Conservation (phyloP, 2,888 invertebrate genomes). For the Magallana nippona region DNA sequence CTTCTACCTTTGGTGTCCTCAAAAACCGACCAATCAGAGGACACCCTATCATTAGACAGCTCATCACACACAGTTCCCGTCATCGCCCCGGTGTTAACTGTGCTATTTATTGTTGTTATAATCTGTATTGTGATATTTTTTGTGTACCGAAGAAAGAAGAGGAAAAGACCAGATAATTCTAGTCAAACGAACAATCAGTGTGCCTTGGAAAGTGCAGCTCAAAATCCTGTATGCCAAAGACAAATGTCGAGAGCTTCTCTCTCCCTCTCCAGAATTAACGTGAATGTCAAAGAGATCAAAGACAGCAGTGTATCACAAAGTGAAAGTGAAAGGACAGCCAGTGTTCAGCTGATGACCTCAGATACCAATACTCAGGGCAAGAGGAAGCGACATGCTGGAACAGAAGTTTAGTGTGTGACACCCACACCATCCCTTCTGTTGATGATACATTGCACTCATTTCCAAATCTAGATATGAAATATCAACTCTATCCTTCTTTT, state of each 20-base stretch:
- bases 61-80: constrained; percentile 42
- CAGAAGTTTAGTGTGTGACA: constrained; percentile 60
- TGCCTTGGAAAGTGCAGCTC: constrained; percentile 60
- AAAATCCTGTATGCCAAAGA: constrained; percentile 57
- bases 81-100: constrained; percentile 53
- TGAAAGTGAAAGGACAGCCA: constrained; percentile 55
- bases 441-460: too few relatives aligned
- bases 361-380: constrained; percentile 61
- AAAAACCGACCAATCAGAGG: constrained; percentile 42
- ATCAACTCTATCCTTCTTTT: too few relatives aligned
- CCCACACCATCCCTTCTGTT: too few relatives aligned
- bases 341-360: constrained; percentile 60
- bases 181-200: constrained; percentile 50
- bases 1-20: constrained; percentile 49
- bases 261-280: constrained; percentile 50
- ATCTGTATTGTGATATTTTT: constrained; percentile 52
- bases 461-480: too few relatives aligned
- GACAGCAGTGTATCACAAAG: constrained; percentile 54
- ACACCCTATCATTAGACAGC: constrained; percentile 40
- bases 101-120: constrained; percentile 53
- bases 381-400: constrained; percentile 56
- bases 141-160: constrained; percentile 52
- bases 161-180: constrained; percentile 44
- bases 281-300: constrained; percentile 58
- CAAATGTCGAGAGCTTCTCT: constrained; percentile 43